A percentile compares a stretch with the other conserved stretches of the same genome.
Conservation (phyloP, 1,140 invertebrate genomes). For the Arctopsyche grandis region DNA sequence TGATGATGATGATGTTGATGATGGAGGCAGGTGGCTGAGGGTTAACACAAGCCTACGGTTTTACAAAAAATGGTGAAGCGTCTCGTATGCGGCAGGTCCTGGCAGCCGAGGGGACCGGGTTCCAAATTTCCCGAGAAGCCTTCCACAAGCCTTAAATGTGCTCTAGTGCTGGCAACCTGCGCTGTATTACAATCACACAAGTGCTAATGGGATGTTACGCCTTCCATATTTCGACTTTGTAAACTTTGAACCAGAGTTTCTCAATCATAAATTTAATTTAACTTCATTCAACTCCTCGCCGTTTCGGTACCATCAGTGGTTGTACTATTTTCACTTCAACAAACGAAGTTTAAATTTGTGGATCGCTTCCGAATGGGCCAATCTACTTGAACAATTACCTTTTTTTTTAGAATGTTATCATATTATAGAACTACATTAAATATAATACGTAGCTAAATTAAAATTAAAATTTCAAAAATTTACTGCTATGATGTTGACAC, state of each 20-base stretch:
- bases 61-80: conserved; percentile 31
- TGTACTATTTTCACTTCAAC: too few relatives aligned
- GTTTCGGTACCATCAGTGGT: too few relatives aligned
- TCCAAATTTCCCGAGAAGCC: conserved; percentile 28
- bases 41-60: conserved; percentile 17
- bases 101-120: conserved; percentile 26
- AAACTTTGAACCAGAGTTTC: neutral
- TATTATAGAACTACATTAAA: too few relatives aligned
- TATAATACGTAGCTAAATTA: too few relatives aligned
- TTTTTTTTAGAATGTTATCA: too few relatives aligned
- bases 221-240: neutral
- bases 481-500: too few relatives aligned
- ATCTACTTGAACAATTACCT: too few relatives aligned
- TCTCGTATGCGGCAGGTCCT: conserved; percentile 34
- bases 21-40: neutral
- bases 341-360: too few relatives aligned
- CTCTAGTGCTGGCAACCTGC: conserved; percentile 43
- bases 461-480: too few relatives aligned
- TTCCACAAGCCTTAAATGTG: conserved; percentile 35
- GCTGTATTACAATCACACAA: conserved; percentile 36
- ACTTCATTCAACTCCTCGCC: too few relatives aligned
- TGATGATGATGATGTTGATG: conserved; percentile 12
- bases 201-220: conserved; percentile 42
- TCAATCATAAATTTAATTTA: neutral
- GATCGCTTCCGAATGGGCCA: too few relatives aligned